Conservation (phyloP, 2,797 vertebrate genomes). For the Enteromius thamalakanensis region DNA sequence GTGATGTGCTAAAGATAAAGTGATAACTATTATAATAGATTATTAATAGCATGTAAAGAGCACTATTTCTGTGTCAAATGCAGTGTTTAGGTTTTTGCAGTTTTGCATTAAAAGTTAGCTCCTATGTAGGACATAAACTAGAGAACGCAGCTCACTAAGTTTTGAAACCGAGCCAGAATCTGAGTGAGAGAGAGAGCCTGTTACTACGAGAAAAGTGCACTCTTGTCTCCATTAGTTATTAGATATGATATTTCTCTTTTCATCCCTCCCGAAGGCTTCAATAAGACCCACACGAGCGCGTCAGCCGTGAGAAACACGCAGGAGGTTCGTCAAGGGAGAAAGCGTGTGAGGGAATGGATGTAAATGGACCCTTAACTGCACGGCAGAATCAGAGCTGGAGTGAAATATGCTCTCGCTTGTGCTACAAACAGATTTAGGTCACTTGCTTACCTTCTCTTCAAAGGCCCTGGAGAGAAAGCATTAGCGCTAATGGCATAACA, state of each 20-base stretch:
- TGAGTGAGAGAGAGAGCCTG: neutral
- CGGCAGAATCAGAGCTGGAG: slow-evolving; percentile 1
- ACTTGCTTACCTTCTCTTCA: slow-evolving; percentile 40
- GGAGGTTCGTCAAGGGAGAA: slow-evolving; percentile 12
- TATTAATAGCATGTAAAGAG: neutral
- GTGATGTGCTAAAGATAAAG: too few species aligned
- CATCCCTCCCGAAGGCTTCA: neutral
- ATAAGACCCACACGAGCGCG: slow-evolving; percentile 13
- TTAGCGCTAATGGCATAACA: slow-evolving; percentile 37
- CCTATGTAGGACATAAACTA: neutral
- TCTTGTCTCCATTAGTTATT: slow-evolving; percentile 7
- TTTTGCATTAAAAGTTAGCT: neutral
- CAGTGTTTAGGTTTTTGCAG: neutral
- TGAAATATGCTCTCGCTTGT: slow-evolving; percentile 15
- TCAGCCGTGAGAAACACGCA: slow-evolving; percentile 8
- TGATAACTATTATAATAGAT: too few species aligned
- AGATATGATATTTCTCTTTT: slow-evolving; percentile 34
- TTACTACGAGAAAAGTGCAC: neutral
- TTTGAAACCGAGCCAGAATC: neutral
- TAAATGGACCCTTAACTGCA: slow-evolving; percentile 35
- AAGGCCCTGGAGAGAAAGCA: slow-evolving; percentile 38
- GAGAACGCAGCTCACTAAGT: neutral
- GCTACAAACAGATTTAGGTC: slow-evolving; percentile 44
- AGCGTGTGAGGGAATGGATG: slow-evolving; percentile 19
- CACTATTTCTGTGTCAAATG: neutral